Base-by-base conservation (phyloP, 2,888 invertebrate genomes). In the Teinopalpus imperialis region DNA sequence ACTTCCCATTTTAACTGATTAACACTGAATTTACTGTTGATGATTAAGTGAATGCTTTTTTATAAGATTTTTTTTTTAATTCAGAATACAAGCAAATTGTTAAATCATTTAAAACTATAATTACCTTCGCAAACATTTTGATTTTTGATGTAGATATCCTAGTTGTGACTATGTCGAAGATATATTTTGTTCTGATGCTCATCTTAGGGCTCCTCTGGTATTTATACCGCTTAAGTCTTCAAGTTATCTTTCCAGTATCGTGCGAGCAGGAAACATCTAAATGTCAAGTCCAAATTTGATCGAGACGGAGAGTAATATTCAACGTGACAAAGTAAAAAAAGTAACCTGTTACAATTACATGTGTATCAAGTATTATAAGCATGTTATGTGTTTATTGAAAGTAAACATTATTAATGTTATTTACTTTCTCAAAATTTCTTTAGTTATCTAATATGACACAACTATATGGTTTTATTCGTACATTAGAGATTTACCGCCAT, bases 61-160 rank as follows among this genome's bases (percentile, higher is more conserved):
- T n/a, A n/a, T n/a, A n/a, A n/a, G n/a, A n/a, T n/a, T n/a, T n/a
- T n/a, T n/a, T n/a, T n/a, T n/a, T n/a, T n/a, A n/a, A n/a, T n/a
- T 23, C 12, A 35, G 12, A 23, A n/a, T 1, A 18, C 8, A n/a
- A 16, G 8, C 9, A 16, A 29, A 23, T 13, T 3, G 3, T 6
- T 9, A 2, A 18, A 18, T 18, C 1, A 24, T 16, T 35, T 20
- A 9, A 29, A 1, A 3, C 2, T 29, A 14, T 13, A 13, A 12
- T 16, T 70, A 81, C 81, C 81, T 81, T 81, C 66, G 71, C 78
- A 68, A 76, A 64, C 81, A 81, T 81, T 63, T 73, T 79, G 63
- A 53, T 41, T n/a, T 5, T 31, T 1, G 14, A 9, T 32, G 24
- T 52, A 36, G 37, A 43, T 46, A 41, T 23, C 61, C 58, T 58